Base-by-base conservation (phyloP, 2,888 invertebrate species). In the Luperina testacea region DNA sequence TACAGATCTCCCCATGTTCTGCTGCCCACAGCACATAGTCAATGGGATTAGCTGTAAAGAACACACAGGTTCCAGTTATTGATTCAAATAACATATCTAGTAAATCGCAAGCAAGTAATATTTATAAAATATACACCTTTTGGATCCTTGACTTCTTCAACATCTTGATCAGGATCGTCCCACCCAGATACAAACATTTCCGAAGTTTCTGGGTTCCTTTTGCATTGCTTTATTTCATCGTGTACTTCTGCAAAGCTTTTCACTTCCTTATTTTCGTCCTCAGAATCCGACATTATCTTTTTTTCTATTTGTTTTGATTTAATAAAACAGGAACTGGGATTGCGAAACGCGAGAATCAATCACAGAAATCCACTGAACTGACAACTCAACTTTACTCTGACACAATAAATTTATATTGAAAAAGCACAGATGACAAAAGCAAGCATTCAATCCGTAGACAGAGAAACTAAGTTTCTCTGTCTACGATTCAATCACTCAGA, bases 131-230 rank as follows among this genome's bases (percentile, higher is more conserved):
- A 38, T 96, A 98, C 98, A 98, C 98, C 98, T 96, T 97, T 97
- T 0, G 98, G 98, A 95, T 98, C 97, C 89, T 97, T 97, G 64
- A 98, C 97, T 87, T 97, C 96, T 82, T 98, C 98, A 20, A 98
- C 97, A 81, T 98, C 97, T 87, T 98, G 97, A 91, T 98, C 98
- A 65, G 97, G 98, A 91, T 98, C 98, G 90, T 98, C 98, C 98
- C 98, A 98, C 73, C 98, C 98, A 91, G 98, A 98, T 1, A 98
- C 98, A 93, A 97, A 97, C 97, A 97, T 97, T n/a, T 97, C 97
- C 77, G 95, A 93, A 53, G 96, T 96, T 78, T 93, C 93, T 59
- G 96, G 96, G 89, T 96, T 94, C 78, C 84, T 93, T 90, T 97
- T 97, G 84, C 87, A 93, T 82, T 90, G 90, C 75, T 95, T 92